Percentiles rank a stretch among this genome's conserved stretches.
Conservation (phyloP, 64 coral and sea anemone genomes). For the Stylophora pistillata region DNA sequence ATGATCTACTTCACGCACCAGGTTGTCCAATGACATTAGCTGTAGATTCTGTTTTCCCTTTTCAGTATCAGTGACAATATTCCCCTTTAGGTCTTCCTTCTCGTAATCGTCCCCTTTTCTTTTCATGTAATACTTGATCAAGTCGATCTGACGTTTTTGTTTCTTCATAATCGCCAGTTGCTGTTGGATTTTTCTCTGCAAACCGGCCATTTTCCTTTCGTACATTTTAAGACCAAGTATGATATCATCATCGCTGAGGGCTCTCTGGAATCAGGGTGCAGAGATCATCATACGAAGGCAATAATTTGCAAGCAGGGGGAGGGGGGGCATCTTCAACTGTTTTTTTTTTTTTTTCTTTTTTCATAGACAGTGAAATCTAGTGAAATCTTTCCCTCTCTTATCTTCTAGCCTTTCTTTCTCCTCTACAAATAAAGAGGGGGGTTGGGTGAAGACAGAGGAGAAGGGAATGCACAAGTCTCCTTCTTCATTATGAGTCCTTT, state of each 20-base stretch:
- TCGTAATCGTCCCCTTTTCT: slow-evolving; percentile 25
- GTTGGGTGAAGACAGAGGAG: too few relatives aligned
- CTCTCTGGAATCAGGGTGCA: background rate
- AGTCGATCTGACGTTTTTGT: background rate
- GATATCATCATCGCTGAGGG: slow-evolving; percentile 17
- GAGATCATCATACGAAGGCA: background rate
- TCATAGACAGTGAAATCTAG: too few relatives aligned
- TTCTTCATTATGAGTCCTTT: too few relatives aligned
- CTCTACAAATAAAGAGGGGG: too few relatives aligned
- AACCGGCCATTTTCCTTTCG: slow-evolving; percentile 19
- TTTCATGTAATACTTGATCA: slow-evolving; percentile 26
- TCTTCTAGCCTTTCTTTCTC: too few relatives aligned
- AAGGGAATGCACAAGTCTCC: too few relatives aligned
- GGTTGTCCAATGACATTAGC: background rate
- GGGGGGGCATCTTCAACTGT: too few relatives aligned
- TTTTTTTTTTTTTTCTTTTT: too few relatives aligned
- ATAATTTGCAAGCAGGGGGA: too few relatives aligned
- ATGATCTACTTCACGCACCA: background rate
- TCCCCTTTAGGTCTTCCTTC: background rate
- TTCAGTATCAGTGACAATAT: background rate
- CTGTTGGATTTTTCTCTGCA: slow-evolving; percentile 14
- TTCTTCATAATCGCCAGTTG: slow-evolving; percentile 10
- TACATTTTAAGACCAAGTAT: slow-evolving; percentile 36
- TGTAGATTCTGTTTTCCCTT: background rate
- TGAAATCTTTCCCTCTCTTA: too few relatives aligned